Evolutionary conservation across 1,140 invertebrate genomes (phyloP).

Genomic region (Meloidogyne floridensis): DNA sequence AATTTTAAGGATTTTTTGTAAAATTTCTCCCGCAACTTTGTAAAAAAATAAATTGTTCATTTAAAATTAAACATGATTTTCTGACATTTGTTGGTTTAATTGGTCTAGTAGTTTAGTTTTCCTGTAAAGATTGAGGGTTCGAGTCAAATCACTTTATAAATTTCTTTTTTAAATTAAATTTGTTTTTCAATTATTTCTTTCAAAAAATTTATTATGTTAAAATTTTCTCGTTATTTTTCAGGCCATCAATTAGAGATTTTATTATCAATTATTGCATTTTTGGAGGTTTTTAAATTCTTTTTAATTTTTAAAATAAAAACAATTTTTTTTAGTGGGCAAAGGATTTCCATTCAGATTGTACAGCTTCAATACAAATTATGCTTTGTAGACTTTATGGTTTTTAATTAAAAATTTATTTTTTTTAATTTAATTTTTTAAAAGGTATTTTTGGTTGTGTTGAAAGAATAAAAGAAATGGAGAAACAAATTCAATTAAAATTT

Average conservation of each 20-base stretch:
- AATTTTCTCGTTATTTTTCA: not conserved
- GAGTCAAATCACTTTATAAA: no score
- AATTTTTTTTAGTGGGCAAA: not conserved
- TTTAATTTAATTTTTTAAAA: conserved; percentile 10
- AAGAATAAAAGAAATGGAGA: conserved; percentile 31
- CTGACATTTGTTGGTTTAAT: no score
- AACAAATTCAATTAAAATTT: conserved; percentile 82
- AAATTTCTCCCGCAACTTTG: no score
- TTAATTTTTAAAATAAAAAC: not conserved
- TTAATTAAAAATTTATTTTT: not conserved
- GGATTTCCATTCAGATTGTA: conserved; percentile 25
- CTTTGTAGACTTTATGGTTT: conserved; percentile 42
- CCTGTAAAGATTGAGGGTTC: no score
- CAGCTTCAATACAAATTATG: conserved; percentile 19
- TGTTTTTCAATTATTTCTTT: no score
- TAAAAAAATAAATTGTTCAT: no score
- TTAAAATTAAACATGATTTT: no score
- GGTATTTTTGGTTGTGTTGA: conserved; percentile 30
- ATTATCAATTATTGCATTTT: not conserved
- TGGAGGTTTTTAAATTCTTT: not conserved
- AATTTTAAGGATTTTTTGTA: no score
- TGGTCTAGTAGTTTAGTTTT: no score
- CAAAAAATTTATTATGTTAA: no score
- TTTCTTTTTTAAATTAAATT: no score
- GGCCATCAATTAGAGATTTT: not conserved